Percentiles rank a stretch among this genome's conserved stretches.
phyloP scores from a whole-genome alignment of 2,113 vertebrate genomes.

The Anolis carolinensis region DNA sequence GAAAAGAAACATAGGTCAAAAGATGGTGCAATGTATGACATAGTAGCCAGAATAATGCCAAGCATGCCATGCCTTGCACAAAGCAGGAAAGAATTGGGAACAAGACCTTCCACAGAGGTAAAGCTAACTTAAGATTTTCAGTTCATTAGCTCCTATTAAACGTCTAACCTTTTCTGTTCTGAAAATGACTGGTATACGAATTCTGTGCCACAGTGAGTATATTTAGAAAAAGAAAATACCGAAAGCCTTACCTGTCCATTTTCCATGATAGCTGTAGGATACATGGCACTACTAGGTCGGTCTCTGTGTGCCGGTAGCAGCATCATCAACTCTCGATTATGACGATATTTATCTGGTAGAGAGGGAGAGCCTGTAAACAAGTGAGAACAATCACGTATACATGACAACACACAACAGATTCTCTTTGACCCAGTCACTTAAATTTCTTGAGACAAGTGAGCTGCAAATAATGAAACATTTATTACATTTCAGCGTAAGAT shows the following conservation, averaged over 20 bases:
- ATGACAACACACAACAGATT: conserved; percentile 74
- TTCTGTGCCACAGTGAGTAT: neutral
- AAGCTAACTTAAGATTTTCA: neutral
- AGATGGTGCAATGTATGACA: neutral
- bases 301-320: conserved; percentile 89
- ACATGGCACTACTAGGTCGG: conserved; percentile 91
- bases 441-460: conserved; percentile 32
- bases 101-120: neutral
- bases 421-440: conserved; percentile 45
- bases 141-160: neutral
- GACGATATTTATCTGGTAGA: conserved; percentile 94
- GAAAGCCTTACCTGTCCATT: conserved; percentile 85
- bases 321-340: conserved; percentile 92
- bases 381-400: conserved; percentile 82
- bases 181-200: neutral
- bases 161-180: neutral
- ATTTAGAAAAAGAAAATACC: neutral
- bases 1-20: neutral
- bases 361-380: conserved; percentile 93
- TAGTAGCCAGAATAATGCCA: neutral
- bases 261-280: conserved; percentile 86
- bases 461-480: conserved; percentile 40
- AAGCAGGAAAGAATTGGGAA: neutral
- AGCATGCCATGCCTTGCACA: neutral
- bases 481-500: conserved; percentile 53